Evolutionary conservation across 2,888 invertebrate species (phyloP), one percentile per base, ranked within the genome.

Genomic region (Eremobia ochroleuca): DNA sequence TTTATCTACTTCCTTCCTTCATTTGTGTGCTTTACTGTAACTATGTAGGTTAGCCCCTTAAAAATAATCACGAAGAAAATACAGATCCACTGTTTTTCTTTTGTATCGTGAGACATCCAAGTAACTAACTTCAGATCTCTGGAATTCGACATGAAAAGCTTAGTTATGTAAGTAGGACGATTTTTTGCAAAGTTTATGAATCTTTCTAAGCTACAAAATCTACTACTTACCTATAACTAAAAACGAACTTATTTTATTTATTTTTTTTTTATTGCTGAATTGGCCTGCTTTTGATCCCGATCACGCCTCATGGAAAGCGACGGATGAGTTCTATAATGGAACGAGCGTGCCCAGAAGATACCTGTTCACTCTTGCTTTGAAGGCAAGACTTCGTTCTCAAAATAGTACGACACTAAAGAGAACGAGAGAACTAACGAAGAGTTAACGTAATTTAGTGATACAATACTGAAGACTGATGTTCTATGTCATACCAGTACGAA

Each of bases 1-100:
- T 76, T 18, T 46, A 77, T 25, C 68, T 62, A 25, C 15, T 55
- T 58, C 28, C 46, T 79, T 55, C 34, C 31, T 37, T 61, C 37
- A n/a, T 78, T 1, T 21, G 4, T 69, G 18, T 78, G 31, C 21
- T 69, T 31, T 28, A 28, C 18, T 61, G 3, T 52, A 13, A 4
- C 0, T 46, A 31, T 28, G 31, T 25, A 43, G 21, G 21, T 61
- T 13, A 18, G 49, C 52, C 21, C 6, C 15, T 2, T 21, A 59
- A 34, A 65, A 43, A 21, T 43, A 65, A 28, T 11, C 21, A 61
- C 11, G 4, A 61, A 21, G 2, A 21, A 21, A 61, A 25, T 34
- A 34, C 25, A 34, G 28, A 46, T 21, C 1, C 28, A 40, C 37
- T n/a, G 34, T 37, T 68, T 64, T 68, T 55, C 37, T 68, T 55